Base-by-base conservation (phyloP, 1,140 invertebrate species). In the Drosophila orosa region DNA sequence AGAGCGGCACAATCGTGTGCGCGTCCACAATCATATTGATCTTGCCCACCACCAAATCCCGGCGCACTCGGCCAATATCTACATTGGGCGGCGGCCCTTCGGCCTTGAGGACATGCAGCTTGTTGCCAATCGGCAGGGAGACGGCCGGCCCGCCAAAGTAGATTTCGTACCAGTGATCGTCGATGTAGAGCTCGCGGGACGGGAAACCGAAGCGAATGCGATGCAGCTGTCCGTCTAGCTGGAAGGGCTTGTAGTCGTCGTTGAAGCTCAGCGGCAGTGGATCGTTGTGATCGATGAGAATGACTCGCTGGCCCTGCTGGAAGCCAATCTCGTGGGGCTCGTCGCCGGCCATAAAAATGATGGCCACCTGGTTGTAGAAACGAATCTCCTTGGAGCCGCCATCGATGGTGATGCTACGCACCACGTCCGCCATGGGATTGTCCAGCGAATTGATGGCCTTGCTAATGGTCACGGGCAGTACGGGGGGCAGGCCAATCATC, bases 121-220 rank as follows among this genome's bases (percentile, higher is more conserved):
- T 95, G 1, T 96, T 96, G 80, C 96, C 95, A 13, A 99, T 92
- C 10, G 96, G 95, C n/a, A 99, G 95, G 15, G 93, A 93, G 6
- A 98, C 95, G 1, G 97, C 95, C 40, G 97, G 95, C 5, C 98
- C 98, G 52, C 98, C 98, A 92, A 99, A 99, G 76, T 96, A 96
- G 86, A 97, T 97, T 85, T 98, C 96, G 81, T 97, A 98, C 93
- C 95, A 96, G 31, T 94, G 93, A 19, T 95, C 96, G 92, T 99
- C 97, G 27, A 99, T 95, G 75, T 96, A 98, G 1, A 99, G 93
- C 92, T 99, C 98, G 56, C 97, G 94, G 0, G 97, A 98, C 0
- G 98, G 98, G 22, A 96, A 96, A 35, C 98, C 98, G 68, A 99
- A 96, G 77, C 96, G 94, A 31, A 99, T 96, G 65, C 95, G 94